phyloP scores from a whole-genome alignment of 1,140 invertebrate species.

The Drosophila arawakana region DNA sequence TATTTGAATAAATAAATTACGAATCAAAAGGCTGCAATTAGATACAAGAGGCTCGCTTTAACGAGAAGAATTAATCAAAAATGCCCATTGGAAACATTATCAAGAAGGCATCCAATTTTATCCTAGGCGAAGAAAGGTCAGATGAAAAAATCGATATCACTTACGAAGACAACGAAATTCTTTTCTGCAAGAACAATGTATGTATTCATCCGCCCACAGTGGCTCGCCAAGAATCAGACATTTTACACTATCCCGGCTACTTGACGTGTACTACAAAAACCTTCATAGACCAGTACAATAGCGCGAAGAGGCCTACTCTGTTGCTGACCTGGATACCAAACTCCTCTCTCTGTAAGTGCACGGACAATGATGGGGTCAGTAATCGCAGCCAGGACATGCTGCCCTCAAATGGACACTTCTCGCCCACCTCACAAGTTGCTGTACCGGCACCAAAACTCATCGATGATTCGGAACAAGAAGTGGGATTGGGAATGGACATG shows the following conservation, averaged over 20 bases:
- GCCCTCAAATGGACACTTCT: slow-evolving; percentile 43
- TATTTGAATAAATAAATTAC: slow-evolving; percentile 11
- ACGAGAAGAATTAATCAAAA: slow-evolving; percentile 45
- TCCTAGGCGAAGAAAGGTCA: slow-evolving; percentile 88
- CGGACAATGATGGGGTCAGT: slow-evolving; percentile 17
- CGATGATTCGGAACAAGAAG: slow-evolving; percentile 48
- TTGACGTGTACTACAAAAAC: slow-evolving; percentile 93
- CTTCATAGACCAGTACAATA: slow-evolving; percentile 89
- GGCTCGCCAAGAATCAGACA: slow-evolving; percentile 91
- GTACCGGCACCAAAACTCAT: slow-evolving; percentile 38
- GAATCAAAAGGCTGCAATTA: slow-evolving; percentile 22
- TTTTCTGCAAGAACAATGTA: slow-evolving; percentile 97
- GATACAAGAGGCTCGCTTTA: background rate
- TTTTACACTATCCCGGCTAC: slow-evolving; percentile 96
- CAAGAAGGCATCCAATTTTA: slow-evolving; percentile 90
- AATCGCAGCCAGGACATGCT: slow-evolving; percentile 16
- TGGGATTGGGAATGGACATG: slow-evolving; percentile 1
- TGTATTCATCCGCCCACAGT: slow-evolving; percentile 96
- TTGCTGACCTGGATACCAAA: slow-evolving; percentile 98
- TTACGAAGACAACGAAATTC: slow-evolving; percentile 92
- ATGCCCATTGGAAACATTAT: slow-evolving; percentile 92
- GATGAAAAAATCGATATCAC: slow-evolving; percentile 86
- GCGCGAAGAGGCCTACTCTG: slow-evolving; percentile 90
- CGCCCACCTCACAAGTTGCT: slow-evolving; percentile 45
- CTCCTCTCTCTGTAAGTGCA: slow-evolving; percentile 93